Percentiles rank a stretch among this genome's conserved stretches.
phyloP scores from a whole-genome alignment of 2,797 vertebrate species.

The Crossoptilon crossoptilon region DNA sequence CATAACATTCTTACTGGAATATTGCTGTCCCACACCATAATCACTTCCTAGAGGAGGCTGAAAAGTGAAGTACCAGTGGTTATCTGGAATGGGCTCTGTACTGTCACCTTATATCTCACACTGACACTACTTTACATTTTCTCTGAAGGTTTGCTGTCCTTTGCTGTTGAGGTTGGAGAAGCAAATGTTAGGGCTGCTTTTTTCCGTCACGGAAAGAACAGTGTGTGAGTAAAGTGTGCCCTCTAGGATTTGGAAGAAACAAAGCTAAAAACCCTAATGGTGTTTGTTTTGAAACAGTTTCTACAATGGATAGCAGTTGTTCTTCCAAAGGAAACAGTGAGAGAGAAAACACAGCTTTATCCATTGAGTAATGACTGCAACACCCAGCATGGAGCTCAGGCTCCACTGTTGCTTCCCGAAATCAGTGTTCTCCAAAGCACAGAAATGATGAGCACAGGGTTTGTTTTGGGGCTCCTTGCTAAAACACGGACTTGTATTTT shows the following conservation, averaged over 20 bases:
- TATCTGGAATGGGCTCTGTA: neutral
- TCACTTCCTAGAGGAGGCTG: neutral
- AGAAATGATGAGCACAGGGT: neutral
- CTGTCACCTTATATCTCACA: neutral
- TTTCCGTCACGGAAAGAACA: neutral
- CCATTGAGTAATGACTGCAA: neutral
- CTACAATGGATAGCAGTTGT: neutral
- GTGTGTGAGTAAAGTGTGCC: neutral
- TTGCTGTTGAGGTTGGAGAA: neutral
- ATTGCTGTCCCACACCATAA: neutral
- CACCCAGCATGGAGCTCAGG: neutral
- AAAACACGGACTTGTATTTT: constrained; percentile 11
- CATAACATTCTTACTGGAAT: neutral
- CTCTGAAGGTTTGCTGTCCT: neutral
- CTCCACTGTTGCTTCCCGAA: neutral
- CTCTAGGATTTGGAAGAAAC: constrained; percentile 12
- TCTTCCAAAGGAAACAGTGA: constrained; percentile 20
- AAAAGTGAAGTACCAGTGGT: neutral
- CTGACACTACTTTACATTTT: neutral
- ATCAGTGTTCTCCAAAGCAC: neutral
- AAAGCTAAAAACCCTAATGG: neutral
- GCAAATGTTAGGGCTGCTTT: neutral
- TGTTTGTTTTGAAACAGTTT: constrained; percentile 17
- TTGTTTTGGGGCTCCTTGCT: constrained; percentile 28
- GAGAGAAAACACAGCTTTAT: constrained; percentile 1